These are phyloP conservation scores for Temnothorax nylanderi DNA, from an alignment of 1,140 invertebrate genomes.

Conservation along the genomic window DNA sequence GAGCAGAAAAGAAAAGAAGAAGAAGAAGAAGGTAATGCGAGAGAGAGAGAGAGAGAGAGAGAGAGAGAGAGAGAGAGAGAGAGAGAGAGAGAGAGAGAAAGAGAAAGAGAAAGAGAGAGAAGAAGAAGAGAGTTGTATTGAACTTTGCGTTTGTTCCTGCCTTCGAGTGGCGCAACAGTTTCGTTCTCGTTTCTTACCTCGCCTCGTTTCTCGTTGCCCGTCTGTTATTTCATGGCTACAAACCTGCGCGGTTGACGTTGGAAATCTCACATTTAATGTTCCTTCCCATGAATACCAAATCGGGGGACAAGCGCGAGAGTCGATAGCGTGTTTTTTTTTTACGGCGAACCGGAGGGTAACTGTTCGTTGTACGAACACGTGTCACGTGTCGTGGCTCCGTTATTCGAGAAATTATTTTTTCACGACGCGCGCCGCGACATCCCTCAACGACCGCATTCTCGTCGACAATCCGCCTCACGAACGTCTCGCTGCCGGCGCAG, in stretches of 20 bases:
- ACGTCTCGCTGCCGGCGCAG: not conserved
- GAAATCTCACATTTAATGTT: slow-evolving; percentile 46
- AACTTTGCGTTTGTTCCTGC: slow-evolving; percentile 29
- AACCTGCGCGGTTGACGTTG: slow-evolving; percentile 25
- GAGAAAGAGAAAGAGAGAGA: not conserved
- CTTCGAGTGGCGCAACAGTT: slow-evolving; percentile 33
- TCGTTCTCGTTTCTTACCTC: slow-evolving; percentile 44
- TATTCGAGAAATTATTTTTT: slow-evolving; percentile 42
- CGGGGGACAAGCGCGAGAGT: not conserved
- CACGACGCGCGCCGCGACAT: not conserved
- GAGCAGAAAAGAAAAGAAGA: not conserved
- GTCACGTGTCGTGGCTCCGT: slow-evolving; percentile 36
- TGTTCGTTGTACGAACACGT: slow-evolving; percentile 18
- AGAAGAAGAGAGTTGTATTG: slow-evolving; percentile 24
- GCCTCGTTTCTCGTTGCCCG: not conserved
- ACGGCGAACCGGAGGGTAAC: not conserved
- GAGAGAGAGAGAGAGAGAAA: not conserved
- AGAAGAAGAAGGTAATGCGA: not conserved
- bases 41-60: not conserved
- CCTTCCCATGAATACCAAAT: slow-evolving; percentile 39
- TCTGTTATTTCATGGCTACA: slow-evolving; percentile 37
- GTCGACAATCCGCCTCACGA: not conserved
- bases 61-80: not conserved
- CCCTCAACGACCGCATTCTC: slow-evolving; percentile 21
- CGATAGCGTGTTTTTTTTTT: slow-evolving; percentile 9